A percentile compares a stretch with the other conserved stretches of the same genome.
These are phyloP conservation scores for Sciurus vulgaris DNA, from an alignment of 2,797 vertebrate species.

Conservation along the genomic window DNA sequence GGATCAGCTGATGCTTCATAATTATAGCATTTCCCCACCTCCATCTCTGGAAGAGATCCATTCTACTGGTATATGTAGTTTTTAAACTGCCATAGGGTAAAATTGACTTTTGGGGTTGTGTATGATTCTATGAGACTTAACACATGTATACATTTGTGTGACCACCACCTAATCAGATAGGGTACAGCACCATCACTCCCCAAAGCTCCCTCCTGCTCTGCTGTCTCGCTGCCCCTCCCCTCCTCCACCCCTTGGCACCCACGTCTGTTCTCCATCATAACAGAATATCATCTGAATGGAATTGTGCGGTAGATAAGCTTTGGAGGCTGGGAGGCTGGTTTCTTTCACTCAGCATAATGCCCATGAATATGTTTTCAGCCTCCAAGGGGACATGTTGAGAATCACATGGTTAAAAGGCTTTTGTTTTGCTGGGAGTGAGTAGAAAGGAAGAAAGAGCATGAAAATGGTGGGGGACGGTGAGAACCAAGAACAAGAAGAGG, in stretches of 20 bases:
- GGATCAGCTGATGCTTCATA: background rate
- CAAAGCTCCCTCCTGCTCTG: background rate
- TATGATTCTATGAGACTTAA: background rate
- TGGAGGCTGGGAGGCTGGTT: background rate
- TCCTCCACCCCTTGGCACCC: background rate
- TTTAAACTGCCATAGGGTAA: background rate
- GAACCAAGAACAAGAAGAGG: background rate
- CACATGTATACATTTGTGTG: background rate
- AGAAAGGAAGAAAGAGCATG: background rate
- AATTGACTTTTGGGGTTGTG: background rate
- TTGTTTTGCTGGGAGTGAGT: constrained; percentile 17
- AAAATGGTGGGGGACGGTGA: background rate
- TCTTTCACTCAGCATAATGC: constrained; percentile 5
- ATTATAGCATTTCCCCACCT: background rate
- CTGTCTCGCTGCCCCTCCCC: background rate
- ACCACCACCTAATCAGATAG: background rate
- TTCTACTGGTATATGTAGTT: background rate
- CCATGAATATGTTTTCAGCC: background rate
- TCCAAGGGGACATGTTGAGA: constrained; percentile 3
- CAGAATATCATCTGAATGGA: background rate
- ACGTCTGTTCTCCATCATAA: background rate
- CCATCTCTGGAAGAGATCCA: background rate
- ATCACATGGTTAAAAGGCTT: background rate
- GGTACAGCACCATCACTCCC: background rate
- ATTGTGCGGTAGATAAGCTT: background rate